Percentiles rank a stretch among this genome's conserved stretches.
Conservation (phyloP, 2,888 invertebrate species). For the Phrixothrix hirtus region DNA sequence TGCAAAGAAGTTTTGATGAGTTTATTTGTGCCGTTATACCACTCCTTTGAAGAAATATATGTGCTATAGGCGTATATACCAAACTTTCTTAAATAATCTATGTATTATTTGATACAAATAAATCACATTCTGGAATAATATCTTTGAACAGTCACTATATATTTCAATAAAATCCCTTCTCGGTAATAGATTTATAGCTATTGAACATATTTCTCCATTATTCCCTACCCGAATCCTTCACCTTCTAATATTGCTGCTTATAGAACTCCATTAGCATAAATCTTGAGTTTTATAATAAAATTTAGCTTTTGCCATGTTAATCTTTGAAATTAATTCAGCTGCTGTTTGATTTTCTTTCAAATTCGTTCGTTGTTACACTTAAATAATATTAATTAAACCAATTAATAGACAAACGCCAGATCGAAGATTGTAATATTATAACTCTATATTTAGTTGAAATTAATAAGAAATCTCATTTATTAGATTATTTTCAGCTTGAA, state of each 20-base stretch:
- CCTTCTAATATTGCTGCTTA: slow-evolving; percentile 4
- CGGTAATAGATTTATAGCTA: slow-evolving; percentile 25
- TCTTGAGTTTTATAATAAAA: slow-evolving; percentile 3
- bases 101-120: slow-evolving; percentile 20
- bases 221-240: slow-evolving; percentile 25
- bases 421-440: no score
- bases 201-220: slow-evolving; percentile 30
- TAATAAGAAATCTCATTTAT: no score
- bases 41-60: slow-evolving; percentile 13
- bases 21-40: slow-evolving; percentile 34
- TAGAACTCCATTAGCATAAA: background rate
- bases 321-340: no score
- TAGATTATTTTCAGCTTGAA: no score
- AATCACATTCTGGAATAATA: slow-evolving; percentile 28
- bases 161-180: slow-evolving; percentile 29
- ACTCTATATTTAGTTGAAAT: no score
- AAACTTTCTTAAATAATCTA: slow-evolving; percentile 24
- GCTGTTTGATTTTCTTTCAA: no score
- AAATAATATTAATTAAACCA: no score
- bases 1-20: slow-evolving; percentile 33
- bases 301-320: no score
- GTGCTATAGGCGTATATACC: slow-evolving; percentile 9
- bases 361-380: no score
- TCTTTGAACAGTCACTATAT: slow-evolving; percentile 28
- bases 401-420: no score